A percentile compares a stretch with the other conserved stretches of the same genome.
Evolutionary conservation across 1,140 invertebrate genomes (phyloP).

Genomic region (Himalopsyche phryganea): DNA sequence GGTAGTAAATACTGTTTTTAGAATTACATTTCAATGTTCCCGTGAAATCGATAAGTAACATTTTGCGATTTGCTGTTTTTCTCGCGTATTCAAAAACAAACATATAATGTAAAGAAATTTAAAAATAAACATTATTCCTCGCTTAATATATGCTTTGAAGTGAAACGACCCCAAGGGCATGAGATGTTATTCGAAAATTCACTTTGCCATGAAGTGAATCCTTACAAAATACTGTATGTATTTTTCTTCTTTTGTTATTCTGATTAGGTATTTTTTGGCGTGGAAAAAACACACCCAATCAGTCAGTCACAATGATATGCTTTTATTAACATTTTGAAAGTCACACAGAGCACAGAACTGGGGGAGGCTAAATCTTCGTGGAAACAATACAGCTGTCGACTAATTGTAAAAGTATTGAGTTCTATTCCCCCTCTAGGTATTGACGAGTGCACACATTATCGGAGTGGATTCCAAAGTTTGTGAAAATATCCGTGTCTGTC

Average conservation of each 20-base stretch:
- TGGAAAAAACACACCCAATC: neutral
- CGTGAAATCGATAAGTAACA: no score
- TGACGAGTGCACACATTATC: no score
- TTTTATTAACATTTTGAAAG: conserved; percentile 7
- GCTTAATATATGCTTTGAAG: no score
- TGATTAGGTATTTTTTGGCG: neutral
- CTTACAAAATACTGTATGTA: neutral
- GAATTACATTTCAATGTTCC: no score
- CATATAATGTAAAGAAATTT: no score
- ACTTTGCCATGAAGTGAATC: neutral
- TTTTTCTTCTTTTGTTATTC: neutral
- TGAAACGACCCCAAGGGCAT: no score
- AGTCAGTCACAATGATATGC: neutral
- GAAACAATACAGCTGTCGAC: conserved; percentile 17
- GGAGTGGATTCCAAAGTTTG: no score
- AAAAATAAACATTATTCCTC: no score
- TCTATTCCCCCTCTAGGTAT: neutral
- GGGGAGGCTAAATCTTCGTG: conserved; percentile 17
- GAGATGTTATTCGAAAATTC: neutral
- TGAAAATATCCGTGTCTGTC: no score
- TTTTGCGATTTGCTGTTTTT: no score
- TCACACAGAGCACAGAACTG: conserved; percentile 1
- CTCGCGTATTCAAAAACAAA: no score
- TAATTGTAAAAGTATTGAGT: conserved; percentile 7
- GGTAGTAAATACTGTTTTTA: no score